Conservation (phyloP, 2,797 vertebrate species). For the Alcedo quadribrachys region DNA sequence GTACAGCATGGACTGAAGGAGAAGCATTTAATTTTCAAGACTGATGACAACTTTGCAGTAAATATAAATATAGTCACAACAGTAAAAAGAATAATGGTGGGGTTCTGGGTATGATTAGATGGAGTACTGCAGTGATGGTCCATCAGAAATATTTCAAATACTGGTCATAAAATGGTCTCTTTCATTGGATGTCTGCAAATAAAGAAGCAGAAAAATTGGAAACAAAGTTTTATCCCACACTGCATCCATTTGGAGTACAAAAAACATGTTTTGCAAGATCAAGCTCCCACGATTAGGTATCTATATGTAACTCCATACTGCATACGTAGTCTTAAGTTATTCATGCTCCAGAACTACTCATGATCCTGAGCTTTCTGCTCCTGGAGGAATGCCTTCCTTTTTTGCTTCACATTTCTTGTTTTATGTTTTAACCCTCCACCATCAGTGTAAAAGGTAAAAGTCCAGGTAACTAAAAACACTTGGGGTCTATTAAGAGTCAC, state of each 20-base stretch:
- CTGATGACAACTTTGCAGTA: not conserved
- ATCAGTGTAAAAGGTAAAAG: not conserved
- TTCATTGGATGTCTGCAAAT: not conserved
- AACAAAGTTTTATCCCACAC: not conserved
- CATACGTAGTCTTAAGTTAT: not conserved
- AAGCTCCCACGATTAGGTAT: not conserved
- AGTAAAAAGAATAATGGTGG: not conserved
- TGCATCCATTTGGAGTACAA: slow-evolving; percentile 16
- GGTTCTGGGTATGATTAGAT: not conserved
- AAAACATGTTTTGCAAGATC: not conserved
- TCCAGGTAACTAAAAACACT: not conserved
- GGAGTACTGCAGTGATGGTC: not conserved
- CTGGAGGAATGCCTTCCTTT: not conserved
- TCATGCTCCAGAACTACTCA: not conserved
- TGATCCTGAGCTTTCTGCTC: not conserved
- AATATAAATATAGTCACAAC: not conserved
- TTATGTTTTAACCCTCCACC: not conserved
- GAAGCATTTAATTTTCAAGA: not conserved
- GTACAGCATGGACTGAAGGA: not conserved
- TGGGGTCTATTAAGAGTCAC: not conserved
- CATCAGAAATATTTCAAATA: not conserved
- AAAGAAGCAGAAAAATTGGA: not conserved
- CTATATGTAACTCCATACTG: not conserved
- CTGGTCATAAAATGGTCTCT: not conserved
- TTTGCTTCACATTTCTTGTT: not conserved